Evolutionary conservation across 2,113 vertebrate genomes (phyloP), one percentile per base, ranked within the genome.

Genomic region (Podocnemis expansa): DNA sequence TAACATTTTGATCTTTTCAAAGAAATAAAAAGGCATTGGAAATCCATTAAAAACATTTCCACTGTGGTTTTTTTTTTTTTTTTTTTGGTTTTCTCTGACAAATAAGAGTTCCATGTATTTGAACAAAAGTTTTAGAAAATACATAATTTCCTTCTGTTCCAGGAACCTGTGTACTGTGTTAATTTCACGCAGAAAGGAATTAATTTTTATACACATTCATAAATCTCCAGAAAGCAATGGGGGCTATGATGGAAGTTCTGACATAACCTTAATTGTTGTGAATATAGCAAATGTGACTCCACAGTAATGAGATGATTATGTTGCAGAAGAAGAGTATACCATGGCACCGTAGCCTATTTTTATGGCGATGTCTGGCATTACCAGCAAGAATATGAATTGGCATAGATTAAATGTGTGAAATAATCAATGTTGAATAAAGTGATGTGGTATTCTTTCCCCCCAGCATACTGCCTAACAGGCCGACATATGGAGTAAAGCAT

Each of bases 181-280:
- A 75, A 88, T 95, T 91, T 95, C 89, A 55, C 41, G 4, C 80
- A 58, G 51, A 84, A 85, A 90, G 31, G 49, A 80, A 34, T 92
- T 41, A 87, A 19, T 91, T 89, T 93, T 94, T 95, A 10, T 90
- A 78, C 75, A 78, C 22, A 93, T 54, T 81, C 31, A 34, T 93
- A 94, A 93, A 94, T 93, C 89, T 94, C 75, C 82, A 85, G 83
- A 83, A 87, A 83, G 70, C 85, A 88, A 34, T 56, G 63, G 54
- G 45, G n/a, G 47, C 87, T 79, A 85, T 85, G 81, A 87, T 67
- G 94, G 89, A 91, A 78, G 58, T 88, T 29, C 75, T 92, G 85
- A 88, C 58, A 89, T 51, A 85, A 67, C 45, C 80, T 89, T 0
- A 91, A 17, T 95, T 96, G 94, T 96, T 95, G 93, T 96, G 93